A percentile compares a stretch with the other conserved stretches of the same genome.
These are phyloP conservation scores for Mechanitis mazaeus DNA, from an alignment of 2,888 invertebrate species.

Conservation along the genomic window DNA sequence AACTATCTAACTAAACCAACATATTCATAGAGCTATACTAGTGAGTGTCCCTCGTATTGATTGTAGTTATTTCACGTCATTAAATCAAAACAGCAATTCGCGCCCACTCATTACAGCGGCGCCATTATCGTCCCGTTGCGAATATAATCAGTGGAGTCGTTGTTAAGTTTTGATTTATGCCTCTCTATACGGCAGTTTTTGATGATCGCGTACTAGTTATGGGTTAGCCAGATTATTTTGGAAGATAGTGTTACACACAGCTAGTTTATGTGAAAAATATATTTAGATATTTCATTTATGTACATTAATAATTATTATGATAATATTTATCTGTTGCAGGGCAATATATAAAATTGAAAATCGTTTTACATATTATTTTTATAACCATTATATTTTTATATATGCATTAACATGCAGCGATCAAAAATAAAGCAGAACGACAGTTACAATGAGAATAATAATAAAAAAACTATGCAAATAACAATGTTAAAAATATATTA, in stretches of 20 bases:
- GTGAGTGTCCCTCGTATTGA: slow-evolving; percentile 48
- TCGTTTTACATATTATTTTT: too few relatives aligned
- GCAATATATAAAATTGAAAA: too few relatives aligned
- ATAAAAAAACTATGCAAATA: too few relatives aligned
- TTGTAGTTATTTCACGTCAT: slow-evolving; percentile 68
- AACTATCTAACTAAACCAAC: too few relatives aligned
- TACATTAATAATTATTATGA: not conserved
- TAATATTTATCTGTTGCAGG: too few relatives aligned
- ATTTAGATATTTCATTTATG: not conserved
- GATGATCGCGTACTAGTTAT: slow-evolving; percentile 60
- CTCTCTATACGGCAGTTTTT: slow-evolving; percentile 56
- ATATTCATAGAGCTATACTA: not conserved
- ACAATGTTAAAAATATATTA: too few relatives aligned
- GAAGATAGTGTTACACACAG: slow-evolving; percentile 12
- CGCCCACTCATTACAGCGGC: slow-evolving; percentile 54
- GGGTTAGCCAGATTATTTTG: slow-evolving; percentile 42
- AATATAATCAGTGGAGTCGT: slow-evolving; percentile 58
- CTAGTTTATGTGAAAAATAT: not conserved
- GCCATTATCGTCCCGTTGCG: slow-evolving; percentile 48
- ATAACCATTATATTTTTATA: too few relatives aligned
- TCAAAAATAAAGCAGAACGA: too few relatives aligned
- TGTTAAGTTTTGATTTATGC: slow-evolving; percentile 61
- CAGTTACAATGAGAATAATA: too few relatives aligned
- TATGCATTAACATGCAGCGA: too few relatives aligned
- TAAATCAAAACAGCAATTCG: slow-evolving; percentile 68